Evolutionary conservation across 2,797 vertebrate species (phyloP).

Genomic region (Sarcophilus harrisii): DNA sequence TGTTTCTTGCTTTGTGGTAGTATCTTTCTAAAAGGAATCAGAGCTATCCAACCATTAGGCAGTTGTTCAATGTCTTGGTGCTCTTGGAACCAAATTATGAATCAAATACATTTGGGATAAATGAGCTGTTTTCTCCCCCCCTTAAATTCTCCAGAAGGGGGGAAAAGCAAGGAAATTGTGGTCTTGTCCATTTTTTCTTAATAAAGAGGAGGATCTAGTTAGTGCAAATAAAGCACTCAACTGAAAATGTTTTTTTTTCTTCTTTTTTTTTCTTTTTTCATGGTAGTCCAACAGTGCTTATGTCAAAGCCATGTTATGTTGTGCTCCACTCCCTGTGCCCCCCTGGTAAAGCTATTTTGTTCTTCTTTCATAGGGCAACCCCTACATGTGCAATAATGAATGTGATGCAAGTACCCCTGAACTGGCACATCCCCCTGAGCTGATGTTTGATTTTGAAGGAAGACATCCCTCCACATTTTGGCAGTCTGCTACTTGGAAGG

Average conservation of each 20-base stretch:
- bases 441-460: slow-evolving; percentile 98
- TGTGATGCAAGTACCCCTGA: slow-evolving; percentile 96
- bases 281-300: slow-evolving; percentile 8
- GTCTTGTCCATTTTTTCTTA: not conserved
- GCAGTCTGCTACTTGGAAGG: slow-evolving; percentile 98
- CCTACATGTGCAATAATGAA: slow-evolving; percentile 99
- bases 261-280: slow-evolving; percentile 31
- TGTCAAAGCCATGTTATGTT: slow-evolving; percentile 23
- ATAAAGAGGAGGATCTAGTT: slow-evolving; percentile 8
- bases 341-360: slow-evolving; percentile 68
- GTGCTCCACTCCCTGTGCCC: not conserved
- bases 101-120: slow-evolving; percentile 47
- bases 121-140: slow-evolving; percentile 65
- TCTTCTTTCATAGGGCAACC: slow-evolving; percentile 92
- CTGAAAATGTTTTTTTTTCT: slow-evolving; percentile 4
- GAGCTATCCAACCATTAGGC: slow-evolving; percentile 48
- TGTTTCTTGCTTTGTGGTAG: slow-evolving; percentile 15
- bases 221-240: slow-evolving; percentile 48
- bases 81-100: slow-evolving; percentile 54
- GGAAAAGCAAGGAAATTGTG: slow-evolving; percentile 24
- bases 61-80: slow-evolving; percentile 51
- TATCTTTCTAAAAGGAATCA: slow-evolving; percentile 57
- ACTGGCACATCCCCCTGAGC: slow-evolving; percentile 94
- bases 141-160: slow-evolving; percentile 45
- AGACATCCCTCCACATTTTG: slow-evolving; percentile 98